Percentiles rank a stretch among this genome's conserved stretches.
Evolutionary conservation across 2,797 vertebrate species (phyloP).

Genomic region (Lycodopsis pacificus): DNA sequence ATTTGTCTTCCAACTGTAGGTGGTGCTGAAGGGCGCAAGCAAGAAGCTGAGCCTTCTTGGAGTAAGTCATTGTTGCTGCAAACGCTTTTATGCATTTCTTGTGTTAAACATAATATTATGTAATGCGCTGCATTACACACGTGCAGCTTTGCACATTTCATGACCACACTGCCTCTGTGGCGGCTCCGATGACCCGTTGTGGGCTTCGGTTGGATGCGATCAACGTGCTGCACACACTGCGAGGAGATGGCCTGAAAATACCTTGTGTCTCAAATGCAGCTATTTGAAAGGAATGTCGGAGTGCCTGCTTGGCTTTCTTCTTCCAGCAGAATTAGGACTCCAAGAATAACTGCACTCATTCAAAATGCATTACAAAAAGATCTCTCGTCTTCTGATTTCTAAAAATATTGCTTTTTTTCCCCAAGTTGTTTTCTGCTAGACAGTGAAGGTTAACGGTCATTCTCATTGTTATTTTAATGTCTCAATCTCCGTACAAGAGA

Average conservation of each 20-base stretch:
- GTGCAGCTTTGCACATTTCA: neutral
- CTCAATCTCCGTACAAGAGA: neutral
- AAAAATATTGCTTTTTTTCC: constrained; percentile 23
- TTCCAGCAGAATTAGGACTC: constrained; percentile 32
- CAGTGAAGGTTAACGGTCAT: neutral
- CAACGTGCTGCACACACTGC: constrained; percentile 35
- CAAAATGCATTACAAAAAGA: constrained; percentile 58
- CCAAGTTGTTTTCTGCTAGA: neutral
- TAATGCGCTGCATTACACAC: neutral
- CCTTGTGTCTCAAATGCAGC: constrained; percentile 37
- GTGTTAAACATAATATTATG: neutral
- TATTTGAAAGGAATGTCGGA: constrained; percentile 27
- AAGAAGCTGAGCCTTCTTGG: constrained; percentile 88
- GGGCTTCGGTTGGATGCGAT: constrained; percentile 32
- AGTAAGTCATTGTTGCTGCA: constrained; percentile 74
- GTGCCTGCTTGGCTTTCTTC: constrained; percentile 20
- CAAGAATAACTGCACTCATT: constrained; percentile 65
- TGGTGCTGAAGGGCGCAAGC: constrained; percentile 87
- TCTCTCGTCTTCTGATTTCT: constrained; percentile 33
- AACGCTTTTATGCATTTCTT: neutral
- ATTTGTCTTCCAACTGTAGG: constrained; percentile 64
- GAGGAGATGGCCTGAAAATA: constrained; percentile 47
- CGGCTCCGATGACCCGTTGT: constrained; percentile 29
- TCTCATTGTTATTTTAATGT: constrained; percentile 15
- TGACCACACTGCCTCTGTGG: constrained; percentile 10